Evolutionary conservation across 2,113 vertebrate genomes (phyloP).

Genomic region (Cheirogaleus medius): DNA sequence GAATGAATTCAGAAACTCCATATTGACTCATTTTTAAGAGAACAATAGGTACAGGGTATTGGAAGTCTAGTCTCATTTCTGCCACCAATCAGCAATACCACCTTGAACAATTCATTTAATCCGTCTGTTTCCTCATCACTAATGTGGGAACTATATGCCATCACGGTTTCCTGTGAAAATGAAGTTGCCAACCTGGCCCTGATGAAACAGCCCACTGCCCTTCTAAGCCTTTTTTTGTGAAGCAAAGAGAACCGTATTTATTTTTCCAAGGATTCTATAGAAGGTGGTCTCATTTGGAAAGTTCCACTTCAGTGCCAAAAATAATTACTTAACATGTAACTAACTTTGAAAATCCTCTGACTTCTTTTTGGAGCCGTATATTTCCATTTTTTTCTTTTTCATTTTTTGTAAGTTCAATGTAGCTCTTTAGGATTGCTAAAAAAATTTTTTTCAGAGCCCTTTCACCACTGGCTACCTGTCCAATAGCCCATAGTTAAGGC

Average conservation of each 20-base stretch:
- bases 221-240: neutral
- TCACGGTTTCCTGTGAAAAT: neutral
- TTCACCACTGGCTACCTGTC: neutral
- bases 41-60: neutral
- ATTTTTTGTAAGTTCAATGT: neutral
- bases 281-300: neutral
- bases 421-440: neutral
- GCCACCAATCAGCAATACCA: neutral
- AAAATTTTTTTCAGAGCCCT: neutral
- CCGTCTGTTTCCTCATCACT: neutral
- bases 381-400: neutral
- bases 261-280: neutral
- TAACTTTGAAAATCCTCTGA: neutral
- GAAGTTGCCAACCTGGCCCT: neutral
- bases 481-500: neutral
- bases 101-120: neutral
- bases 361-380: neutral
- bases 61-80: neutral
- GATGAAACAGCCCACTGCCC: neutral
- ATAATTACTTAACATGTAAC: neutral
- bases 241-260: neutral
- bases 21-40: neutral
- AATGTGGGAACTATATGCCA: neutral
- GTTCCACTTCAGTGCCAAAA: neutral
- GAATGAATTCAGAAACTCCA: neutral